Conservation (phyloP, 2,888 invertebrate species). For the Apodemia duryi region DNA sequence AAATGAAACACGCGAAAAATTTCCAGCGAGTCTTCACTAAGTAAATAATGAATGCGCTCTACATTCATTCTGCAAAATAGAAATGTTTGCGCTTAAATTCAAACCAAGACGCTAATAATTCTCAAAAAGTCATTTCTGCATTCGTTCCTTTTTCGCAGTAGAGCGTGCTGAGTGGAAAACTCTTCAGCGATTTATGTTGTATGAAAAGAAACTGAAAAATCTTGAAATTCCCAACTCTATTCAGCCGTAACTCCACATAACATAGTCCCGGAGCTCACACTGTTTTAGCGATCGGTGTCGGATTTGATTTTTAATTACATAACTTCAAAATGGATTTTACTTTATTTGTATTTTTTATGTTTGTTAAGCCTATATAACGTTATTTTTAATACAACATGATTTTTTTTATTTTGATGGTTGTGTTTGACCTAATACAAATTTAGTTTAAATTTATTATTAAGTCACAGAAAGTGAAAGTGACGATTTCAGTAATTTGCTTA, state of each 20-base stretch:
- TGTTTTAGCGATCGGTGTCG: background rate
- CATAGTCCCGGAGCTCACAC: constrained; percentile 1
- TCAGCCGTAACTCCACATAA: constrained; percentile 25
- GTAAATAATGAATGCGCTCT: constrained; percentile 14
- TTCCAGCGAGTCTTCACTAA: constrained; percentile 5
- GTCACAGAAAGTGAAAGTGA: no score
- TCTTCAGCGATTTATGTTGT: constrained; percentile 38
- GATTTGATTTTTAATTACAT: background rate
- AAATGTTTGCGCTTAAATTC: constrained; percentile 30
- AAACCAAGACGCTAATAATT: constrained; percentile 37
- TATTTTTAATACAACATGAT: no score
- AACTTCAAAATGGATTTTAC: no score
- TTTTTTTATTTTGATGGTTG: no score
- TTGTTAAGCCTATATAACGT: no score
- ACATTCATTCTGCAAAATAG: constrained; percentile 24
- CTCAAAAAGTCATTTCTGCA: constrained; percentile 35
- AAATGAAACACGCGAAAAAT: constrained; percentile 3
- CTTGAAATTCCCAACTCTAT: constrained; percentile 28
- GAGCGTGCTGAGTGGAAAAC: constrained; percentile 35
- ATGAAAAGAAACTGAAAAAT: constrained; percentile 36
- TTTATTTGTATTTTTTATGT: no score
- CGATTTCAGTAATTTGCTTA: no score
- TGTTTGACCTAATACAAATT: no score
- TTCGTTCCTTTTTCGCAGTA: constrained; percentile 34
- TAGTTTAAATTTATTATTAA: no score